Conservation (phyloP, 2,797 vertebrate species). For the Lagorchestes hirsutus region DNA sequence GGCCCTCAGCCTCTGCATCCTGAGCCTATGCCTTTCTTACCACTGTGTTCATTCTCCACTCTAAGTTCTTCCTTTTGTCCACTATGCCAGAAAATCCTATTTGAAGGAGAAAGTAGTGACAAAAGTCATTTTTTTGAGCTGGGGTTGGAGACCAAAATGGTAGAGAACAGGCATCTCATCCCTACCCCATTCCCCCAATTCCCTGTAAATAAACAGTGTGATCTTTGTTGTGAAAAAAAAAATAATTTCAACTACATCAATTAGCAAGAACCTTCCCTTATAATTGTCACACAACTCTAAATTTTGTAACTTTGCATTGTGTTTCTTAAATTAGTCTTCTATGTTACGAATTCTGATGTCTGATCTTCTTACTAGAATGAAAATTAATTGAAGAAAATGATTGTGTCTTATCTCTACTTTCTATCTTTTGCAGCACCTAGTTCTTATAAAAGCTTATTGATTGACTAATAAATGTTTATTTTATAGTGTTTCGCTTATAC, state of each 20-base stretch:
- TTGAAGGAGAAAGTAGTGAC: conserved; percentile 34
- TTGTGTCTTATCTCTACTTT: background rate
- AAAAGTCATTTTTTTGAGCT: background rate
- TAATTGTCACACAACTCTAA: background rate
- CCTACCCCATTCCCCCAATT: conserved; percentile 37
- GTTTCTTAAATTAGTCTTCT: background rate
- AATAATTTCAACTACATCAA: no score
- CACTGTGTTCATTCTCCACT: background rate
- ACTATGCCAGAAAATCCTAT: conserved; percentile 42
- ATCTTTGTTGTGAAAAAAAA: conserved; percentile 66
- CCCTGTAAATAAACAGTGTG: conserved; percentile 80
- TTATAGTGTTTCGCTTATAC: background rate
- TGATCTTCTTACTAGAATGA: background rate
- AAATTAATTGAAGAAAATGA: background rate
- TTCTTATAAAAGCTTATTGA: background rate
- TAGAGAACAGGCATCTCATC: background rate
- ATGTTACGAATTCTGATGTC: background rate
- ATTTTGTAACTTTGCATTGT: background rate
- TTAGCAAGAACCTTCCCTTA: background rate
- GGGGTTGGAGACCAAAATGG: conserved; percentile 10
- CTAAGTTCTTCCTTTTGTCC: conserved; percentile 25
- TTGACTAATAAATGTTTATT: background rate
- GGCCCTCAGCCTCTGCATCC: background rate
- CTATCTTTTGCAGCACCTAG: background rate
- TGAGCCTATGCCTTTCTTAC: conserved; percentile 10